phyloP scores from a whole-genome alignment of 2,888 invertebrate species.

The Mamestra brassicae region DNA sequence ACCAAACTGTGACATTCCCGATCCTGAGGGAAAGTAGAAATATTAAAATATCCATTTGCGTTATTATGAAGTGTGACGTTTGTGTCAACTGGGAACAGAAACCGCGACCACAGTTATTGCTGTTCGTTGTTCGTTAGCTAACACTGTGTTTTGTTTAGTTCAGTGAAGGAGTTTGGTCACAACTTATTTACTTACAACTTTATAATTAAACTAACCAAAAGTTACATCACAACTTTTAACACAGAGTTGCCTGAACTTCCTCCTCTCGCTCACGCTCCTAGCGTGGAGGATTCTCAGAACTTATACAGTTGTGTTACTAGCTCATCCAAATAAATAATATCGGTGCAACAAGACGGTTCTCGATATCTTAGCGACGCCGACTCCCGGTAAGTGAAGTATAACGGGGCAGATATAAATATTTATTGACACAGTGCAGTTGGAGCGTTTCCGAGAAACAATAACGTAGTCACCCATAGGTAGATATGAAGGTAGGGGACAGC shows the following conservation, averaged over 20 bases:
- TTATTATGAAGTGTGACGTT: neutral
- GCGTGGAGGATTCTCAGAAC: neutral
- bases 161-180: neutral
- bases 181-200: conserved; percentile 1
- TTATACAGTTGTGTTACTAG: neutral
- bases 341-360: neutral
- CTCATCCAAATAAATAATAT: neutral
- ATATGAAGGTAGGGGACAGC: neutral
- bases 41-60: conserved; percentile 12
- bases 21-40: conserved; percentile 31
- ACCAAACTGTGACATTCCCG: conserved; percentile 14
- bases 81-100: neutral
- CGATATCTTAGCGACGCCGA: neutral
- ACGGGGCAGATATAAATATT: conserved; percentile 19
- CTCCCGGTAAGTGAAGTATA: neutral
- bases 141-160: neutral
- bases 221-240: neutral
- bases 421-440: neutral
- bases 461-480: neutral
- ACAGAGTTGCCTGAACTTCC: too few species aligned
- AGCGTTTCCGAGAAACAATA: conserved; percentile 13
- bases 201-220: neutral
- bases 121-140: too few species aligned
- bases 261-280: too few species aligned
- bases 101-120: neutral